Base-by-base conservation (phyloP, 2,113 vertebrate genomes). In the Andinoacara biseriatus region DNA sequence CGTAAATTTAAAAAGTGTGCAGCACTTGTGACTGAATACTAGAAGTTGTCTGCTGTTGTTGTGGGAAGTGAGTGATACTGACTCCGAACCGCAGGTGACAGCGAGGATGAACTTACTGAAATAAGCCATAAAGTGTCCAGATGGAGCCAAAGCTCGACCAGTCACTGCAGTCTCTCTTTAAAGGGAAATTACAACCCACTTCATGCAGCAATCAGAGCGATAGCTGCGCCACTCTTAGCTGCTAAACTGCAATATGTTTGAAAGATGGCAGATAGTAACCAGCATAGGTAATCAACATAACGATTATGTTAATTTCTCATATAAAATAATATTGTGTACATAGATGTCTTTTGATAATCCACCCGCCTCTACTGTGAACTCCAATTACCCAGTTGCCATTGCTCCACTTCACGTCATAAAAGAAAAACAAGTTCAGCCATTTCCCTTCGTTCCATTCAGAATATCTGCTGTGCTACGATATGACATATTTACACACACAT, bases 341-440 rank as follows among this genome's bases (percentile, higher is more conserved):
- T 69, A 20, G 22, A 49, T 49, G 18, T 46, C 26, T 67, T 67
- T 49, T 13, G 5, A 26, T 20, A 29, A 49, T 29, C 63, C 35
- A 72, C 10, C 35, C 58, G 31, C 40, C 24, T 22, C 67, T 52
- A 81, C 31, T 78, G 33, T 67, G 58, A 29, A 79, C 49, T 58
- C n/a, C 62, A 24, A 74, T 76, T 72, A 82, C 69, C 72, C 6
- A 78, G 56, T 78, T 57, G 46, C 13, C 57, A 13, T 58, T 10
- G 5, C 24, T 58, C 17, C 33, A 10, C 76, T 54, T 15, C 46
- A 52, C 7, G 15, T 67, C 38, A 18, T 46, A 67, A 14, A 67
- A 29, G 63, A 67, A 49, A 46, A 67, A 14, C 9, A 46, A 46
- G 46, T 49, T 46, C 22, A 49, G 1, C 22, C 22, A 46, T 46